These are phyloP conservation scores for Scaptodrosophila lebanonensis DNA, from an alignment of 1,140 invertebrate genomes.

Conservation along the genomic window DNA sequence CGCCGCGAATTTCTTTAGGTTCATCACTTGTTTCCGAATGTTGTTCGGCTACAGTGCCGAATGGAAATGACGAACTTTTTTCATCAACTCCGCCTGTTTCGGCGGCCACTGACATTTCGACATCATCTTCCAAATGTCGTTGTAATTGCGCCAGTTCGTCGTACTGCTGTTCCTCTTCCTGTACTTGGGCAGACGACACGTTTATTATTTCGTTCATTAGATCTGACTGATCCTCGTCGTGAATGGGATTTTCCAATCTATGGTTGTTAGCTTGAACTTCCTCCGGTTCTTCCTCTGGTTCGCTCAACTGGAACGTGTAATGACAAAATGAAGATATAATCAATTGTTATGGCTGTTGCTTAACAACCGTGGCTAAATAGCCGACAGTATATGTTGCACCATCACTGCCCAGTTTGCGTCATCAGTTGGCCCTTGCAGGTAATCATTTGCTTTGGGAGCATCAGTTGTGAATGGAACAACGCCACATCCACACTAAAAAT, in stretches of 20 bases:
- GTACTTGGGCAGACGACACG: not conserved
- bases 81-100: constrained; percentile 57
- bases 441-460: constrained; percentile 51
- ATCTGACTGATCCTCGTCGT: constrained; percentile 16
- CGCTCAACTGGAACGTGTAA: constrained; percentile 45
- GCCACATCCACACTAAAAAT: constrained; percentile 63
- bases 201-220: constrained; percentile 4
- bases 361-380: not conserved
- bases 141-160: constrained; percentile 27
- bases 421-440: constrained; percentile 77
- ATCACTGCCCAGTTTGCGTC: constrained; percentile 4
- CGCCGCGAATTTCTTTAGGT: constrained; percentile 38
- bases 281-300: constrained; percentile 44
- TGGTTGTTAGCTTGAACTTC: constrained; percentile 9
- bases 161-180: constrained; percentile 21
- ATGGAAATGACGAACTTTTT: constrained; percentile 75
- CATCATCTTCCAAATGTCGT: constrained; percentile 51
- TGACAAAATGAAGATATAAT: not conserved
- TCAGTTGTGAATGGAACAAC: constrained; percentile 74
- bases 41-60: constrained; percentile 46
- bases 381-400: not conserved
- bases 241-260: too few species aligned
- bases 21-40: constrained; percentile 73
- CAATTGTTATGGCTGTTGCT: not conserved
- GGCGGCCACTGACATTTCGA: constrained; percentile 43